Percentiles rank a stretch among this genome's conserved stretches.
phyloP scores from a whole-genome alignment of 2,113 vertebrate species.

The Fukomys damarensis region DNA sequence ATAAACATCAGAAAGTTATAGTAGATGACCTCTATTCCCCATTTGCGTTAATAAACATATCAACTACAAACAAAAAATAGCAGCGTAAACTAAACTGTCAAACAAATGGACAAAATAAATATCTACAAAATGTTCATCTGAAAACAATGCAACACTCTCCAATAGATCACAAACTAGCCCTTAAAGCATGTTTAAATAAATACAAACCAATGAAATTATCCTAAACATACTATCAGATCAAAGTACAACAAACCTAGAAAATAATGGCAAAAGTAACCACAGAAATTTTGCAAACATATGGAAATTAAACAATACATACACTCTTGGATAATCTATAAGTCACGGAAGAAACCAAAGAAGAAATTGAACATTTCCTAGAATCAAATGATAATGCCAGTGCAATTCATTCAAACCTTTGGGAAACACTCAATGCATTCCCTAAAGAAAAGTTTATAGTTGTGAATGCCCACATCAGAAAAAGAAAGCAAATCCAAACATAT shows the following conservation, averaged over 20 bases:
- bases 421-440: neutral
- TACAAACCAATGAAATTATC: neutral
- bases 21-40: neutral
- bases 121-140: neutral
- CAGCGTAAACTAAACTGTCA: neutral
- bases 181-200: no score
- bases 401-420: neutral
- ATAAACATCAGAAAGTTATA: neutral
- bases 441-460: neutral
- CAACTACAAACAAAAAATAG: neutral
- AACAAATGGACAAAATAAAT: neutral
- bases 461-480: neutral
- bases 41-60: neutral
- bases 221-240: neutral
- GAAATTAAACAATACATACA: neutral
- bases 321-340: neutral
- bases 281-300: neutral
- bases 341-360: neutral
- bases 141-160: neutral
- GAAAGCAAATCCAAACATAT: neutral
- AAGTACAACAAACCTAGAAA: neutral
- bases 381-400: neutral
- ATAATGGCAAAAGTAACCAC: neutral
- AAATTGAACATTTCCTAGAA: neutral
- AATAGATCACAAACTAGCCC: neutral